Conservation (phyloP, 2,797 vertebrate genomes). For the Eutrigla gurnardus region DNA sequence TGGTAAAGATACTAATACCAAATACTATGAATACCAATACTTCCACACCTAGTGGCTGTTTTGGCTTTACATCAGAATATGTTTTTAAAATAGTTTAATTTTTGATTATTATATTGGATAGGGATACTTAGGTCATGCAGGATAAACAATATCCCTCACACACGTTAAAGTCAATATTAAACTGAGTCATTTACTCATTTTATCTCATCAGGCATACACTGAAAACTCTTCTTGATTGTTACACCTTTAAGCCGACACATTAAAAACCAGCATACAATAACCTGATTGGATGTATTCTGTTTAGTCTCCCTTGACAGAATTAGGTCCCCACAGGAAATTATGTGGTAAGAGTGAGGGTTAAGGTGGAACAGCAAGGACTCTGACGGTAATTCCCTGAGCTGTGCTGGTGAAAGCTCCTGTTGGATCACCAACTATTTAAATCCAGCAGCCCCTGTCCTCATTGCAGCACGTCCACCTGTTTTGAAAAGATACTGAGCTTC, state of each 20-base stretch:
- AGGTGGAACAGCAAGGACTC: constrained; percentile 74
- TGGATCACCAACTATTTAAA: constrained; percentile 74
- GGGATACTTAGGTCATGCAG: neutral
- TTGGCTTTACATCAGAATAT: neutral
- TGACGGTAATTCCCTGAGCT: constrained; percentile 87
- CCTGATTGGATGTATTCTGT: constrained; percentile 66
- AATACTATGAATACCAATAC: neutral
- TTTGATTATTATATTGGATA: neutral
- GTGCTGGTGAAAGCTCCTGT: constrained; percentile 72
- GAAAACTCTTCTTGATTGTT: constrained; percentile 5
- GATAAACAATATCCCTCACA: neutral
- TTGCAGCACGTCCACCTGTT: constrained; percentile 38
- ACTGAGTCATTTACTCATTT: neutral
- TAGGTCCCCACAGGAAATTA: constrained; percentile 81
- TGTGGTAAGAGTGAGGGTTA: constrained; percentile 75
- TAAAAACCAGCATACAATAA: constrained; percentile 39
- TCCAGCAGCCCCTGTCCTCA: constrained; percentile 54
- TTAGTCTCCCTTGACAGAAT: constrained; percentile 78
- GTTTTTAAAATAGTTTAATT: neutral
- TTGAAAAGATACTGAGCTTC: constrained; percentile 1
- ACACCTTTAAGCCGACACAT: constrained; percentile 34
- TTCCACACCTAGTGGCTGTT: neutral
- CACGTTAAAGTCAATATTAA: constrained; percentile 1
- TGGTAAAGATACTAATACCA: neutral
- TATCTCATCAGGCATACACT: neutral